Evolutionary conservation across 2,888 invertebrate genomes (phyloP).

Genomic region (Parthenolecanium corni): DNA sequence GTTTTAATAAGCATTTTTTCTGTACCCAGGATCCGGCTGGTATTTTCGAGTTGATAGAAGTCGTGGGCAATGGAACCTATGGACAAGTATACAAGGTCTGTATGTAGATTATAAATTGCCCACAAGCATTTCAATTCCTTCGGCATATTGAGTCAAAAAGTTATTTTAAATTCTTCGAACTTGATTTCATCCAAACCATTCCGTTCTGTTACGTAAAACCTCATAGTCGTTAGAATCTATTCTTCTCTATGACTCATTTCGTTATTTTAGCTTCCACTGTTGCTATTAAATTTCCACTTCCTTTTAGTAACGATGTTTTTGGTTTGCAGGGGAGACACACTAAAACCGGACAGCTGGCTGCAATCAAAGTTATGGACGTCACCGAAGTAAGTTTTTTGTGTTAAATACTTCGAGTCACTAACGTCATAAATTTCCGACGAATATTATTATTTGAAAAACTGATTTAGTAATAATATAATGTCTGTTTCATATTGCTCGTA

Average conservation of each 20-base stretch:
- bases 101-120: constrained; percentile 7
- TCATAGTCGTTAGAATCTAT: too few relatives aligned
- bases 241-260: too few relatives aligned
- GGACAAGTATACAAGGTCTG: constrained; percentile 98
- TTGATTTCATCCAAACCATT: too few relatives aligned
- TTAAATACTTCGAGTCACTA: neutral
- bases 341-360: constrained; percentile 98
- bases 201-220: neutral
- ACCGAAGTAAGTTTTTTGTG: constrained; percentile 57
- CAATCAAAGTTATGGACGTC: constrained; percentile 99
- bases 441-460: neutral
- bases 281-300: too few relatives aligned
- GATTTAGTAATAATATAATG: neutral
- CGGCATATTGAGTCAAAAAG: too few relatives aligned
- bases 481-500: too few relatives aligned
- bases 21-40: constrained; percentile 95
- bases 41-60: constrained; percentile 99
- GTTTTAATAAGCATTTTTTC: neutral
- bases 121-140: too few relatives aligned
- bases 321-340: constrained; percentile 85
- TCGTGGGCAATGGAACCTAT: constrained; percentile 99
- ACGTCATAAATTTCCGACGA: neutral
- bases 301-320: constrained; percentile 27
- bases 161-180: neutral
- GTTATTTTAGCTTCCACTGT: too few relatives aligned